These are phyloP conservation scores for Cyprinella venusta DNA, from an alignment of 2,797 vertebrate species.

Conservation along the genomic window DNA sequence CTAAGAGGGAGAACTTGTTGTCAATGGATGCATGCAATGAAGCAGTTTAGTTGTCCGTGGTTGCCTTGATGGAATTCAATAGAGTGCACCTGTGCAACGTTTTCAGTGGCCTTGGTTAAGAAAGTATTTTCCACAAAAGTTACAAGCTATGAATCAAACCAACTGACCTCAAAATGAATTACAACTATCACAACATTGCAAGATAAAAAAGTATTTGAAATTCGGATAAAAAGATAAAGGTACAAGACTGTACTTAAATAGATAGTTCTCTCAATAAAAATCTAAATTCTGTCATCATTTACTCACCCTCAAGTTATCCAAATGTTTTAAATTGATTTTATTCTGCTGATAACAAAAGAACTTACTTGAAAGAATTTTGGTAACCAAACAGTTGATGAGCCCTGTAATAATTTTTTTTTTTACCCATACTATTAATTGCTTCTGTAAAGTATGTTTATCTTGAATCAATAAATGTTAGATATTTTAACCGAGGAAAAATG, in stretches of 20 bases:
- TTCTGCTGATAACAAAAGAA: too few relatives aligned
- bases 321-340: too few relatives aligned
- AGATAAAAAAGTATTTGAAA: not conserved
- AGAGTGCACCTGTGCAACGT: too few relatives aligned
- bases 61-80: too few relatives aligned
- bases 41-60: too few relatives aligned
- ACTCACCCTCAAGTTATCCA: too few relatives aligned
- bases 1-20: not conserved
- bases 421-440: not conserved
- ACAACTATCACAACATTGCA: not conserved
- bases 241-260: not conserved
- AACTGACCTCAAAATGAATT: not conserved
- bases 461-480: not conserved
- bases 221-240: not conserved
- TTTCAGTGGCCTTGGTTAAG: not conserved
- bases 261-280: too few relatives aligned
- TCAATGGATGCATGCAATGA: too few relatives aligned
- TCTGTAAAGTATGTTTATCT: not conserved
- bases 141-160: not conserved
- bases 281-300: too few relatives aligned
- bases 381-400: too few relatives aligned
- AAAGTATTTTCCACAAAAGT: not conserved
- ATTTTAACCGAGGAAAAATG: not conserved
- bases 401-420: not conserved
- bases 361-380: too few relatives aligned